Conservation (phyloP, 2,113 vertebrate genomes). For the Thunnus maccoyii region DNA sequence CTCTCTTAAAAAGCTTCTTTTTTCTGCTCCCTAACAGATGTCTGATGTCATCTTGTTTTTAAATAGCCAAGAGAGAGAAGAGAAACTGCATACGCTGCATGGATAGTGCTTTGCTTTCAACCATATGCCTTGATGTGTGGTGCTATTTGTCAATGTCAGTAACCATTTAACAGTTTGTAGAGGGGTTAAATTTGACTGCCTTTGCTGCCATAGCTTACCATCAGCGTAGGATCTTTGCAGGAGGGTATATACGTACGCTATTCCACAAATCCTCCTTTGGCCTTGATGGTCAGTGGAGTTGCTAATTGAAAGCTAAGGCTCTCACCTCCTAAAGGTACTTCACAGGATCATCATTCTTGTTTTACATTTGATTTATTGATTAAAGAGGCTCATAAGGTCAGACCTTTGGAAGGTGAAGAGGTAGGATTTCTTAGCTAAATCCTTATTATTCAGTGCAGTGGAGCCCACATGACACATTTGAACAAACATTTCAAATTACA, state of each 20-base stretch:
- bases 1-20: slow-evolving; percentile 53
- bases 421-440: slow-evolving; percentile 47
- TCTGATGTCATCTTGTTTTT: slow-evolving; percentile 71
- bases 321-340: slow-evolving; percentile 25
- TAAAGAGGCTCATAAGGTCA: slow-evolving; percentile 57
- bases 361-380: slow-evolving; percentile 73
- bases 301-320: slow-evolving; percentile 47
- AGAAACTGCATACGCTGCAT: slow-evolving; percentile 37
- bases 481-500: slow-evolving; percentile 7
- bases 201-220: slow-evolving; percentile 4
- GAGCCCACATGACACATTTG: slow-evolving; percentile 10
- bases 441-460: slow-evolving; percentile 27
- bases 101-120: slow-evolving; percentile 53
- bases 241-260: neutral
- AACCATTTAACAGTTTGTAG: slow-evolving; percentile 33
- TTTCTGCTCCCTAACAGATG: slow-evolving; percentile 68
- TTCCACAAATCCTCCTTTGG: slow-evolving; percentile 46
- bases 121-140: slow-evolving; percentile 54
- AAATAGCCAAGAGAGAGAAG: slow-evolving; percentile 55
- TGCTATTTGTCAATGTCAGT: slow-evolving; percentile 57
- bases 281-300: slow-evolving; percentile 60
- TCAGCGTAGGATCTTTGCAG: neutral
- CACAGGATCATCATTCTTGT: slow-evolving; percentile 64
- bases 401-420: slow-evolving; percentile 52
- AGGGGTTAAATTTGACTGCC: slow-evolving; percentile 21